Evolutionary conservation across 2,888 invertebrate genomes (phyloP), one percentile per base, ranked within the genome.

Genomic region (Trissonchulus sp.): DNA sequence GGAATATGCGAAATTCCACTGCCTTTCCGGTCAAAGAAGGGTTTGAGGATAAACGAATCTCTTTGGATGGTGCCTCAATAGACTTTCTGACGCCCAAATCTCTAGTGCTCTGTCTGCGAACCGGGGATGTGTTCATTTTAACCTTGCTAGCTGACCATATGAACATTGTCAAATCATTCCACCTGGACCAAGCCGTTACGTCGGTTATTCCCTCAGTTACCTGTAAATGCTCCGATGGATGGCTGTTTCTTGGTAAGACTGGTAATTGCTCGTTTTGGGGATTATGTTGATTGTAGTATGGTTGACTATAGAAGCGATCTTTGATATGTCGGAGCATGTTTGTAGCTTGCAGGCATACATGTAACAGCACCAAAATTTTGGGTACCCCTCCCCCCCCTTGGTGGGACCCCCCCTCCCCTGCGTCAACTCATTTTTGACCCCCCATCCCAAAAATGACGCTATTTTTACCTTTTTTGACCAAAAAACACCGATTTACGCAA

Each of bases 111-210:
- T 96, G 96, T 0, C 86, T 98, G 74, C 92, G 92, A 84, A 92
- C 91, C 1, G 97, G 97, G 0, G 96, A 97, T 87, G 87, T 99
- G 75, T 97, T 92, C 85, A 93, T 98, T 74, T 87, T 98, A 72
- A 95, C 95, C 0, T 86, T 99, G 28, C 90, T 96, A 76, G 93
- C 93, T 0, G 98, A 99, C 86, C 93, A 93, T 31, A 96, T 98
- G 90, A 88, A 96, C 76, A 93, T 92, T 78, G 95, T 99, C 0
- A 88, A 93, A 77, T 91, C 90, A 83, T 94, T 99, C 85, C 93
- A 96, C 83, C 91, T 99, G 83, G 94, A 95, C 84, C 91, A 94
- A 82, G 93, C 96, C 30, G 97, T 95, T 1, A 81, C 69, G 28
- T 76, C 77, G 0, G 80, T 81, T 0, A 79, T 81, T 15, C 80